A percentile compares a stretch with the other conserved stretches of the same genome.
phyloP scores from a whole-genome alignment of 2,113 vertebrate species.

The Indri indri region DNA sequence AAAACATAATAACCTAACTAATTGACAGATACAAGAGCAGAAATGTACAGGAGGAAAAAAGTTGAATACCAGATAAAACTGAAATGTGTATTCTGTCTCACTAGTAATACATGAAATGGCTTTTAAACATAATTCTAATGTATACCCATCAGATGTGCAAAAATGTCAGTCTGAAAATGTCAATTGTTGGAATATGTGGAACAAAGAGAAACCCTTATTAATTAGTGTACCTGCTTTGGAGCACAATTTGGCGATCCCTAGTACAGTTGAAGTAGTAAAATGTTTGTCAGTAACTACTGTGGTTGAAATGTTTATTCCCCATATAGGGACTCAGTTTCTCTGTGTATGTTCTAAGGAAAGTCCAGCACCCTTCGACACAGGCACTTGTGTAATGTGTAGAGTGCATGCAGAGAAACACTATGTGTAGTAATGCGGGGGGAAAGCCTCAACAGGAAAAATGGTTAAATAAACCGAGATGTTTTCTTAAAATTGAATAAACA shows the following conservation, averaged over 20 bases:
- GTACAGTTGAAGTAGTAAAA: neutral
- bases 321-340: neutral
- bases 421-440: neutral
- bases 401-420: neutral
- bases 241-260: neutral
- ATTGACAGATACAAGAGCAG: neutral
- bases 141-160: neutral
- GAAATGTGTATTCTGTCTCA: neutral
- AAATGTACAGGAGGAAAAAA: neutral
- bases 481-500: conserved; percentile 2
- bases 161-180: neutral
- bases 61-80: neutral
- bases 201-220: neutral
- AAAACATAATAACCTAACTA: neutral
- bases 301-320: neutral
- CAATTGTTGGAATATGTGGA: neutral
- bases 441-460: neutral
- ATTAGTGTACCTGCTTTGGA: neutral
- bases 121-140: neutral
- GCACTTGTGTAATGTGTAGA: neutral
- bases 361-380: neutral
- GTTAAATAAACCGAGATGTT: neutral
- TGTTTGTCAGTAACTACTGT: neutral
- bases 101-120: neutral
- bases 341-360: neutral